Evolutionary conservation across 2,113 vertebrate species (phyloP), one percentile per base, ranked within the genome.

Genomic region (Falcunculus frontatus): DNA sequence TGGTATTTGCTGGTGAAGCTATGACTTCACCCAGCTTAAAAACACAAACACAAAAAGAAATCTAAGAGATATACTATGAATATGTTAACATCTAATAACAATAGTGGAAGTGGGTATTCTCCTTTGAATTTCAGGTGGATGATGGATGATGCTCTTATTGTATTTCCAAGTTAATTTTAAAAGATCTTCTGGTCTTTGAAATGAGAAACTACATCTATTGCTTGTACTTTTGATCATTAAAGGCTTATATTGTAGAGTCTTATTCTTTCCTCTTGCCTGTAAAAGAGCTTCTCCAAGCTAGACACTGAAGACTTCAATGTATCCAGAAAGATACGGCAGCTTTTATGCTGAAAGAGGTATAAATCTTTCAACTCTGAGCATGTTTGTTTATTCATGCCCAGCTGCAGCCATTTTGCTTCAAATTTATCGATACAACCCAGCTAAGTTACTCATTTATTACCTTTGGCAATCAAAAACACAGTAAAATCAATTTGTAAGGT

Each of bases 401-500:
- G 35, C 41, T 69, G 78, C 62, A 96, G 39, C 46, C 78, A 80
- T 90, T 96, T 93, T 65, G 42, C 63, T 88, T 94, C 75, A 88
- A 87, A 79, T 95, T 83, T 94, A 88, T 94, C 1, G 2, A 86
- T 87, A 56, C 46, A 59, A 63, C 75, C 53, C 37, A 3, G 55
- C 78, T 83, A 85, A 80, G 59, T 94, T 68, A 69, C 79, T 80
- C 50, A 67, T 91, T 96, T 94, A 84, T 91, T 96, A 96, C 53
- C 67, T 89, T 80, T 91, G 75, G 55, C 75, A 70, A 88, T 88
- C 67, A 97, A 95, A 96, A 94, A 20, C 89, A 87, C 70, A 93
- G 41, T 60, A 91, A 87, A 94, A 93, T 95, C 84, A 50, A 88
- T 87, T 68, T 82, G 18, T 73, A 69, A 68, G n/a, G 46, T 85